Evolutionary conservation across 2,797 vertebrate species (phyloP).

Genomic region (Hippoglossus hippoglossus): DNA sequence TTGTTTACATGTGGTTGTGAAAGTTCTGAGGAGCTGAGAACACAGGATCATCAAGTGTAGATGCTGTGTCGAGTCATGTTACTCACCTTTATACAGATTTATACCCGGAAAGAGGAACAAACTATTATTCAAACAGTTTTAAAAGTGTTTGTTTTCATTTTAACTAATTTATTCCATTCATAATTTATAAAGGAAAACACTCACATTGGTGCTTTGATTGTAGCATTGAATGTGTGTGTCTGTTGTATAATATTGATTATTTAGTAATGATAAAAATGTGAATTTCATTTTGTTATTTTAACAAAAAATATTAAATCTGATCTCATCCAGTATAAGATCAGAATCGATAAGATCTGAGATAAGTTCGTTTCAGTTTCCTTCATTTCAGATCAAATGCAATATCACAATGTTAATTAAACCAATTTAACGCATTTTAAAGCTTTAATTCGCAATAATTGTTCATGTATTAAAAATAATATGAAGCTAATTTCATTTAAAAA

Average conservation of each 20-base stretch:
- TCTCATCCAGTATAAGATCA: background rate
- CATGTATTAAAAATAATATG: background rate
- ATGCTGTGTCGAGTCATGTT: slow-evolving; percentile 9
- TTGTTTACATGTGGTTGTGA: slow-evolving; percentile 92
- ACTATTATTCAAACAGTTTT: background rate
- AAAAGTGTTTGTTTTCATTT: background rate
- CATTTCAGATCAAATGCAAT: background rate
- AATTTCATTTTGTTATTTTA: slow-evolving; percentile 8
- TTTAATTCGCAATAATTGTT: background rate
- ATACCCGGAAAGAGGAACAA: slow-evolving; percentile 75
- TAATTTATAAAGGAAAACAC: background rate
- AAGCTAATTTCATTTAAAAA: background rate
- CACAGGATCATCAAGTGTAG: slow-evolving; percentile 16
- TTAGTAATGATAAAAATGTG: background rate
- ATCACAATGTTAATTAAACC: background rate
- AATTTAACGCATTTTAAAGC: background rate
- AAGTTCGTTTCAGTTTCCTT: slow-evolving; percentile 8
- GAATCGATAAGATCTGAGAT: background rate
- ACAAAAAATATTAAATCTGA: slow-evolving; percentile 8
- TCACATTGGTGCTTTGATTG: background rate
- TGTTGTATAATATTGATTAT: background rate
- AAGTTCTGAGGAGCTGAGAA: slow-evolving; percentile 85
- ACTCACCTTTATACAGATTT: background rate
- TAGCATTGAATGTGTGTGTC: background rate
- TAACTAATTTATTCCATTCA: background rate